Base-by-base conservation (phyloP, 2,113 vertebrate species). In the Vombatus ursinus region DNA sequence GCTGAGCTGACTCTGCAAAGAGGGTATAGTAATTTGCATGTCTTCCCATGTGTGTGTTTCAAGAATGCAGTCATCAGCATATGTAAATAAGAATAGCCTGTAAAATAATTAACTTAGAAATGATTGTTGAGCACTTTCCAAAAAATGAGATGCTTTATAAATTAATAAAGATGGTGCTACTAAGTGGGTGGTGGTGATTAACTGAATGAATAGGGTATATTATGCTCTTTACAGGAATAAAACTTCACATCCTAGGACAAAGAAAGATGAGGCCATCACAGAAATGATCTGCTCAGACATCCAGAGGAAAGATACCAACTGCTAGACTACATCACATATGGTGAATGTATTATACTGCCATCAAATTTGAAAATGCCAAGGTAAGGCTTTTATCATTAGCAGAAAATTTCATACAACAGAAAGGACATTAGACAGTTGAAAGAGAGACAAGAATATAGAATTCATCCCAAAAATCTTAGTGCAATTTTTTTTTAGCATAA, bases 221-320 rank as follows among this genome's bases (percentile, higher is more conserved):
- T 77, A 3, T 3, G 25, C 5, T 93, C 48, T 51, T 26, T 94
- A 90, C 25, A 77, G 52, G 19, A 91, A 52, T 26, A 52, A 37
- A 51, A 23, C 31, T 57, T 91, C 19, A 24, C 91, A 54, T 93
- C 50, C 52, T 28, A 91, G 16, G 57, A 92, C 57, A 90, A 95
- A 90, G 49, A 95, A 96, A 16, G 49, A 95, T 94, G 68, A 44
- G 48, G 92, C 94, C 44, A 52, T 77, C 53, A 89, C 90, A 92
- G 50, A 98, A 97, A 96, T 97, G 52, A 96, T 94, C 31, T 96
- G 37, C 57, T 50, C 16, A 5, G 89, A 91, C 90, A 96, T 94
- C 53, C 89, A 94, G 52, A 92, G 16, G 50, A 52, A 92, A 47
- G 10, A 57, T 50, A 12, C 51, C 24, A 89, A 57, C 47, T 49